These are phyloP conservation scores for Megamerina dolium DNA, from an alignment of 2,888 invertebrate species.

Conservation along the genomic window DNA sequence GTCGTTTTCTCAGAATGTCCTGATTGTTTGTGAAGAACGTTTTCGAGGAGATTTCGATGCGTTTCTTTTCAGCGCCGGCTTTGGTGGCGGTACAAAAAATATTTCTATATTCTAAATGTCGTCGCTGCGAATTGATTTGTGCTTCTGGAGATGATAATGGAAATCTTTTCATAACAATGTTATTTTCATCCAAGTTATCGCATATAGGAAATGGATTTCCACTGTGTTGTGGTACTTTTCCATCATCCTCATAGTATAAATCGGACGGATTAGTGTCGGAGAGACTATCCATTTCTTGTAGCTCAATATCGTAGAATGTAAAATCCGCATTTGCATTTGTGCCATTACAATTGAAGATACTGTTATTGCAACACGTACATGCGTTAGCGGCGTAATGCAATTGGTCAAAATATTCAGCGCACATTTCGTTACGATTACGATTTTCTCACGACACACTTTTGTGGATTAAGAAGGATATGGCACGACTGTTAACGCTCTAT, in stretches of 20 bases:
- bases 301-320: conserved; percentile 12
- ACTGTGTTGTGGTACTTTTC: conserved; percentile 6
- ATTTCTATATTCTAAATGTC: no score
- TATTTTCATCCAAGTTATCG: no score
- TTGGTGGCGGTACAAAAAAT: neutral
- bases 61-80: neutral
- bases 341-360: neutral
- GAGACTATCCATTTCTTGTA: conserved; percentile 17
- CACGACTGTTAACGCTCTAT: no score
- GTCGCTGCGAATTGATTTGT: no score
- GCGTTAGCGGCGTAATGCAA: neutral
- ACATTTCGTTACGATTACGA: conserved; percentile 1
- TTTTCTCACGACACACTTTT: conserved; percentile 9
- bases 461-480: no score
- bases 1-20: conserved; percentile 50
- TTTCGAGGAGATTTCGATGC: no score
- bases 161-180: no score
- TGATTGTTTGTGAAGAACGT: no score
- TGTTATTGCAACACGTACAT: conserved; percentile 6
- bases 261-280: conserved; percentile 17
- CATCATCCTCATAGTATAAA: no score
- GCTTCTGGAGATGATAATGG: neutral
- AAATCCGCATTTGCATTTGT: conserved; percentile 12
- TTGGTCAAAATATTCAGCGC: no score
- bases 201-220: conserved; percentile 7